A percentile compares a stretch with the other conserved stretches of the same genome.
These are phyloP conservation scores for Condylura cristata DNA, from an alignment of 2,113 vertebrate genomes.

Conservation along the genomic window DNA sequence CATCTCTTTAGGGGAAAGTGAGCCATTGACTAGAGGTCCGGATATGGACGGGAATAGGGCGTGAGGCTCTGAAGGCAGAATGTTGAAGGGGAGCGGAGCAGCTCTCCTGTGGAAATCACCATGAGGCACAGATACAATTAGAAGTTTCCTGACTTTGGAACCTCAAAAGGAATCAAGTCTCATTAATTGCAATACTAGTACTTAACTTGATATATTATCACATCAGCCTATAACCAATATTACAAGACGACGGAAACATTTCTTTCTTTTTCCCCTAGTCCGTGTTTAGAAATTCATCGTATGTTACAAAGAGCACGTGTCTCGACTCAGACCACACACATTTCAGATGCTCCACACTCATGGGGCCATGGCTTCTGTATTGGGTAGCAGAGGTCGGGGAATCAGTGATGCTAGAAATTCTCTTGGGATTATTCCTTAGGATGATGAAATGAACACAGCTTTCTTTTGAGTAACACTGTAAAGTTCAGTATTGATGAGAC, in stretches of 20 bases:
- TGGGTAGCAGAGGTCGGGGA: background rate
- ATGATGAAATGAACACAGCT: background rate
- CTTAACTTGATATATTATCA: background rate
- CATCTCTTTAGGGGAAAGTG: background rate
- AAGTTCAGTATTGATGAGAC: background rate
- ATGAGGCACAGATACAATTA: background rate
- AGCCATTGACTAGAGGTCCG: background rate
- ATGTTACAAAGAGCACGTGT: background rate
- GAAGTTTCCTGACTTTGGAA: background rate
- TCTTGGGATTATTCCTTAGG: background rate
- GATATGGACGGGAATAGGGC: background rate
- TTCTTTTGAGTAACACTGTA: background rate
- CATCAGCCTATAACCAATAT: background rate
- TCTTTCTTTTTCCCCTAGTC: background rate
- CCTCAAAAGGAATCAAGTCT: background rate
- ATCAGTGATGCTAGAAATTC: background rate
- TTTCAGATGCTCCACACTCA: background rate
- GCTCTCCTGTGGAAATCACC: background rate
- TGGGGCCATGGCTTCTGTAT: accelerated
- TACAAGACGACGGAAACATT: background rate
- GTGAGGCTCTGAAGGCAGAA: background rate
- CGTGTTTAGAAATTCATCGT: background rate
- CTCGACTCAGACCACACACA: background rate
- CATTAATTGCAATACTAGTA: background rate
- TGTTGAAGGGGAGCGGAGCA: background rate